Percentiles rank a stretch among this genome's conserved stretches.
These are phyloP conservation scores for Otolemur garnettii DNA, from an alignment of 2,113 vertebrate species.

Conservation along the genomic window DNA sequence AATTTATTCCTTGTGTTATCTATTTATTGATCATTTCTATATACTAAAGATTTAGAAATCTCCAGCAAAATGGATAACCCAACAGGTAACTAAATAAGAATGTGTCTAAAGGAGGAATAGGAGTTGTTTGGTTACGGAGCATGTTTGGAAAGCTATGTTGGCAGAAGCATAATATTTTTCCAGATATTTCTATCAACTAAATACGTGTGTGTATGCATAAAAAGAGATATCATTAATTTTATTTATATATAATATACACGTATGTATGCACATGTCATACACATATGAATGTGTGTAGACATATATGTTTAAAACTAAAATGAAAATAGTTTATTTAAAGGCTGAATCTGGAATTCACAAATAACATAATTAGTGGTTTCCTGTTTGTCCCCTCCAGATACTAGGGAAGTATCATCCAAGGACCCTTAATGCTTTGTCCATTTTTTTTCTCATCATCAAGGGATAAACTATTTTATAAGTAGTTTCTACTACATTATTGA, in stretches of 20 bases:
- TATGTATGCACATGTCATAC: not conserved
- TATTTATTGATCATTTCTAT: conserved; percentile 37
- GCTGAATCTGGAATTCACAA: conserved; percentile 19
- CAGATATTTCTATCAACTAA: not conserved
- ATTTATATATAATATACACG: not conserved
- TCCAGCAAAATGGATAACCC: not conserved
- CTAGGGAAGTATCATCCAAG: not conserved
- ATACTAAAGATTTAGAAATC: conserved; percentile 38
- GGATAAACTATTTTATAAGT: not conserved
- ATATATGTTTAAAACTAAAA: conserved; percentile 25
- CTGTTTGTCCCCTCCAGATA: not conserved
- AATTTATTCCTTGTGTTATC: not conserved
- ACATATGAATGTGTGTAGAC: not conserved
- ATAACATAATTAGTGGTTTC: not conserved
- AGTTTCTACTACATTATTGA: not conserved
- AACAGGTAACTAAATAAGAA: conserved; percentile 24
- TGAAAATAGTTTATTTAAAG: conserved; percentile 12
- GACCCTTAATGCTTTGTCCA: not conserved
- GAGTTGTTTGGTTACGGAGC: not conserved
- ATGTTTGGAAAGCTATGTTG: conserved; percentile 18
- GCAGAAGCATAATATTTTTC: conserved; percentile 21
- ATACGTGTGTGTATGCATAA: not conserved
- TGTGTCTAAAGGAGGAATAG: not conserved
- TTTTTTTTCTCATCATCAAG: not conserved
- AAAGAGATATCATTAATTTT: not conserved